phyloP scores from a whole-genome alignment of 1,140 invertebrate species.

The Portunus trituberculatus region DNA sequence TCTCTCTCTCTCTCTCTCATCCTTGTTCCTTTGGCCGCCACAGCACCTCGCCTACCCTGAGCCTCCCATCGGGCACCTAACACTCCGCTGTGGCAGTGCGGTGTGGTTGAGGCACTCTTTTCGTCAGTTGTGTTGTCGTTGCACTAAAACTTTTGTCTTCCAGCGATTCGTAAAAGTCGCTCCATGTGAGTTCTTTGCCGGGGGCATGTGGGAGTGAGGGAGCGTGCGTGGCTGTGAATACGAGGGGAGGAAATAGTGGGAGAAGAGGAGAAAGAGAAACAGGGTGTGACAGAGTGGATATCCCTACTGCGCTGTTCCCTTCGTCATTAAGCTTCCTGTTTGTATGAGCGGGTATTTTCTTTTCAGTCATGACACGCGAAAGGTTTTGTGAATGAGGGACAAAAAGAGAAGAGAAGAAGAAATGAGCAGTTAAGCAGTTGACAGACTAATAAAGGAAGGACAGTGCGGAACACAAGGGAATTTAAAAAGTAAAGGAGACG shows the following conservation, averaged over 20 bases:
- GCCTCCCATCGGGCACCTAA: background rate
- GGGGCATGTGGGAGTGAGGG: background rate
- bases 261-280: background rate
- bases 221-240: constrained; percentile 5
- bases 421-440: no score
- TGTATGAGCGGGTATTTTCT: background rate
- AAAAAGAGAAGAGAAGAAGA: no score
- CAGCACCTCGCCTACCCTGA: background rate
- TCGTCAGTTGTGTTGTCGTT: background rate
- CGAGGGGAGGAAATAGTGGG: background rate
- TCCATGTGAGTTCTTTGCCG: background rate
- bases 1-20: background rate
- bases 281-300: background rate
- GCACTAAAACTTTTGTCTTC: constrained; percentile 12
- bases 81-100: background rate
- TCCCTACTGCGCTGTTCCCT: background rate
- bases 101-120: background rate
- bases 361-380: background rate
- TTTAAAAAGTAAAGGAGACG: no score
- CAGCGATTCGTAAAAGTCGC: background rate
- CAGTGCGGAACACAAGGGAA: no score
- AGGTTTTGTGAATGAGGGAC: no score
- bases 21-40: background rate
- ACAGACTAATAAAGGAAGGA: no score
- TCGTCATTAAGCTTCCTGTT: background rate